phyloP scores from a whole-genome alignment of 2,888 invertebrate species.

The Chirona hameri region DNA sequence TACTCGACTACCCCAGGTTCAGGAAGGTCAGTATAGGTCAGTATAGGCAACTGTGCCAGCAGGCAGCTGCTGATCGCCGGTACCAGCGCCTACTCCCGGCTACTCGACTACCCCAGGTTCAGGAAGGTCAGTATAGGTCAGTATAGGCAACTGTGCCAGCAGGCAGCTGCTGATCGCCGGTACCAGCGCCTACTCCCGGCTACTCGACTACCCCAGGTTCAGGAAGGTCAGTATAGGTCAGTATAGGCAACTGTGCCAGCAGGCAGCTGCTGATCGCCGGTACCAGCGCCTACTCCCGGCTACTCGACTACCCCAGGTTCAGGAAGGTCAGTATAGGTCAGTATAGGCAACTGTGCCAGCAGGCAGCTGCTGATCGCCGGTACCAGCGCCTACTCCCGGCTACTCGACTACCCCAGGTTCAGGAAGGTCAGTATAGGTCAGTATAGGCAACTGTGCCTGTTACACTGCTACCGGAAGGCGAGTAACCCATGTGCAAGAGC shows the following conservation, averaged over 20 bases:
- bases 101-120: constrained; percentile 54
- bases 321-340: constrained; percentile 45
- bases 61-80: constrained; percentile 56
- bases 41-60: too few species aligned
- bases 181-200: constrained; percentile 51
- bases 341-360: too few species aligned
- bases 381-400: constrained; percentile 51
- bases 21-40: constrained; percentile 45
- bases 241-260: too few species aligned
- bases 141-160: too few species aligned
- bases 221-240: constrained; percentile 45
- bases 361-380: constrained; percentile 56
- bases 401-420: constrained; percentile 54
- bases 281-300: constrained; percentile 51
- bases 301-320: constrained; percentile 54
- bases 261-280: constrained; percentile 56
- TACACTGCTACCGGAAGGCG: too few species aligned
- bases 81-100: constrained; percentile 51
- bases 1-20: constrained; percentile 54
- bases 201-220: constrained; percentile 54
- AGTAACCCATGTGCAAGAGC: too few species aligned
- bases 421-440: constrained; percentile 45
- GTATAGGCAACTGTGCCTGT: too few species aligned
- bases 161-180: constrained; percentile 56
- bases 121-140: constrained; percentile 45